Conservation (phyloP, 1,140 invertebrate genomes). For the Zophobas morio region DNA sequence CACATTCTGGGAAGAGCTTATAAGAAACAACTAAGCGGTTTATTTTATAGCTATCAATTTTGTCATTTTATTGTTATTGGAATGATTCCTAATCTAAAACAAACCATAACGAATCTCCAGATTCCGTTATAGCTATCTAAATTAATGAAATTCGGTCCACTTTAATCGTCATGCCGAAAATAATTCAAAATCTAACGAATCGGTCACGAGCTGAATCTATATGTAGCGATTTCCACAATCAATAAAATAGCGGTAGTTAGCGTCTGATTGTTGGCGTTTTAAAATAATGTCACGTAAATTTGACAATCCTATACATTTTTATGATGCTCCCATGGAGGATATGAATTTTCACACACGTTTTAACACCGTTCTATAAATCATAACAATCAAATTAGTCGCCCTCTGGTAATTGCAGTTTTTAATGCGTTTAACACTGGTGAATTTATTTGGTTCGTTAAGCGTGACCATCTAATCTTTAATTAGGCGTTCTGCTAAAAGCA, state of each 20-base stretch:
- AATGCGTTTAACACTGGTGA: constrained; percentile 44
- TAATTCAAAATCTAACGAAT: constrained; percentile 34
- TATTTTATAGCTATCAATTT: constrained; percentile 7
- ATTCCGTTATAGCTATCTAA: constrained; percentile 24
- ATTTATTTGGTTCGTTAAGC: constrained; percentile 53
- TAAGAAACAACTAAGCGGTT: background rate
- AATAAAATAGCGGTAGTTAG: constrained; percentile 22
- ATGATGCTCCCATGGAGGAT: constrained; percentile 34
- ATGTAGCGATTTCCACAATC: background rate
- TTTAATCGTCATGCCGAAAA: constrained; percentile 14
- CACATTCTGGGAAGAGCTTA: constrained; percentile 11
- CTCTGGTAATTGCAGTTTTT: constrained; percentile 46
- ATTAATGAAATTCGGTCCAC: background rate
- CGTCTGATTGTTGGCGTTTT: constrained; percentile 29
- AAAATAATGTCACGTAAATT: constrained; percentile 33
- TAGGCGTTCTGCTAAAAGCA: constrained; percentile 40
- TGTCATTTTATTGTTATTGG: constrained; percentile 9
- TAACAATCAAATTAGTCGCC: constrained; percentile 44
- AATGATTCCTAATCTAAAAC: constrained; percentile 6
- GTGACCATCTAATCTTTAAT: constrained; percentile 53
- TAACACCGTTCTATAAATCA: constrained; percentile 44
- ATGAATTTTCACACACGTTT: constrained; percentile 39
- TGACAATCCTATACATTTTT: background rate
- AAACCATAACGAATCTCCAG: constrained; percentile 1
- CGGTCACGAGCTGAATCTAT: constrained; percentile 24